Conservation (phyloP, 2,113 vertebrate genomes). For the Rostratula benghalensis region DNA sequence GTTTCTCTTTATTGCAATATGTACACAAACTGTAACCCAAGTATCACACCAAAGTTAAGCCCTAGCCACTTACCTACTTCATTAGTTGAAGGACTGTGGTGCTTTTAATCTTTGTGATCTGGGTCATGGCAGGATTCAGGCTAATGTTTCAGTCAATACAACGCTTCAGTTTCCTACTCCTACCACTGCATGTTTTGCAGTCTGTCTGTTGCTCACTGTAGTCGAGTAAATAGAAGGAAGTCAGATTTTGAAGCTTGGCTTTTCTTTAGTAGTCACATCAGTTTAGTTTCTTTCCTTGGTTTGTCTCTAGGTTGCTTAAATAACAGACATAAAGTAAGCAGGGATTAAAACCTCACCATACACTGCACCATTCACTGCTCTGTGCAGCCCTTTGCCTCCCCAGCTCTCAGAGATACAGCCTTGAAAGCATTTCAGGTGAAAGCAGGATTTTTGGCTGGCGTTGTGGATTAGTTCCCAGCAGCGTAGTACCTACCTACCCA, state of each 20-base stretch:
- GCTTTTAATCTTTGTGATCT: conserved; percentile 52
- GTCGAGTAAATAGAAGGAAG: background rate
- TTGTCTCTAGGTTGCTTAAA: background rate
- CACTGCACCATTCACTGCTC: background rate
- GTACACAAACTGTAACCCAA: background rate
- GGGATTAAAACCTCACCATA: background rate
- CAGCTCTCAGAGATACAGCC: background rate
- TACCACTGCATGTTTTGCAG: background rate
- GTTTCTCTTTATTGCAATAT: background rate
- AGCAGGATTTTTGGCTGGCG: background rate
- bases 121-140: conserved; percentile 21
- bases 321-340: background rate
- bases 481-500: background rate
- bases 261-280: background rate
- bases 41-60: background rate
- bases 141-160: background rate
- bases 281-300: background rate
- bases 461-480: background rate
- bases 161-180: background rate
- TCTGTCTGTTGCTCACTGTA: background rate
- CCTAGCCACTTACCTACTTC: conserved; percentile 6
- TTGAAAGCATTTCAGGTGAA: background rate
- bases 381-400: background rate
- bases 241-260: background rate
- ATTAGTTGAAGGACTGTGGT: conserved; percentile 25